Base-by-base conservation (phyloP, 1,140 invertebrate species). In the Tetramorium alpestre region DNA sequence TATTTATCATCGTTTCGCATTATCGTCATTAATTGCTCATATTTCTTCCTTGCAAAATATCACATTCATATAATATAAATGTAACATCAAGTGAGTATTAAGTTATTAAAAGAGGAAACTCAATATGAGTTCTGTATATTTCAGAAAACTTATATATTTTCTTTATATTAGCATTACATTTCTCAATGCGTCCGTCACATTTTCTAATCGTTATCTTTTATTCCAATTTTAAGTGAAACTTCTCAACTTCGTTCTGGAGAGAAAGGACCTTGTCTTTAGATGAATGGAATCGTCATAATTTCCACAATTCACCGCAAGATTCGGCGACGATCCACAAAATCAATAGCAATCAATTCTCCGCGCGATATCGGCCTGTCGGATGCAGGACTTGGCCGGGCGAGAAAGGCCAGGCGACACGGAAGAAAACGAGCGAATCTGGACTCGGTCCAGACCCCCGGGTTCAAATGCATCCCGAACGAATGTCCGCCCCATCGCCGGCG, bases 281-380 rank as follows among this genome's bases (percentile, higher is more conserved):
- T 4, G 33, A 62, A 25, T 13, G 13, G 41, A 62, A 38, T 84
- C 54, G 41, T 72, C 67, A 73, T 75, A 72, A 82, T 82, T 72
- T 72, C 22, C 22, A 16, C 33, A 28, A 86, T 69, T 81, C 44
- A 25, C 51, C 85, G 49, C 49, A 56, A 28, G 67, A 72, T 69
- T 69, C 44, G 73, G 65, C 80, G 69, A 77, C 67, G 67, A 78
- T 85, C 64, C 60, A 65, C 6, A 47, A 88, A 87, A 88, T 89
- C 82, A 89, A 88, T 80, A 69, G 75, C 60, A 81, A 89, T 89
- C 87, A 82, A 88, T 89, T 84, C 51, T 76, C 56, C n/a, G 72
- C 16, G 78, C 58, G 76, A 82, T 87, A 73, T 65, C 86, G 56
- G 33, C 41, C 67, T 85, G 86, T 87, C 86, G 33, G 67, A 13